phyloP scores from a whole-genome alignment of 2,797 vertebrate genomes.

The Pogoniulus pusillus region DNA sequence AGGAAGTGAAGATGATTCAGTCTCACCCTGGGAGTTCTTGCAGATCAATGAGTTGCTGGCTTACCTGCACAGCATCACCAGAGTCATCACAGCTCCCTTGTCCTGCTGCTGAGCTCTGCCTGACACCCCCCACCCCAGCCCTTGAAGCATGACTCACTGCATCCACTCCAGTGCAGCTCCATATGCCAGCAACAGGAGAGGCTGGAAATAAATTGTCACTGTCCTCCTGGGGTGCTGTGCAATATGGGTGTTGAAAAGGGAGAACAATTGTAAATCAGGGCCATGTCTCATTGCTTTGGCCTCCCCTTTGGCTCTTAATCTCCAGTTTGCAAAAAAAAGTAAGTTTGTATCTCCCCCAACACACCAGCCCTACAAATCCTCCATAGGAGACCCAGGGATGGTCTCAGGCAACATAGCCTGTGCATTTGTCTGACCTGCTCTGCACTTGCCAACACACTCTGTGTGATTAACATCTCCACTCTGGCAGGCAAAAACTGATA shows the following conservation, averaged over 20 bases:
- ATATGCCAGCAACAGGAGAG: not conserved
- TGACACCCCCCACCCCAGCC: no score
- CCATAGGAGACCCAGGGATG: not conserved
- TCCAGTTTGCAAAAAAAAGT: not conserved
- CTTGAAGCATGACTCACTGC: not conserved
- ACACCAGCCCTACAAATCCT: not conserved
- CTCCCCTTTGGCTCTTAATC: not conserved
- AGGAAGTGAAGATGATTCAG: not conserved
- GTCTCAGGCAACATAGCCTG: not conserved
- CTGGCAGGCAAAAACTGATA: not conserved
- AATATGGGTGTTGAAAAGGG: not conserved
- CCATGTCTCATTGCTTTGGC: not conserved
- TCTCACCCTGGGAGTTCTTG: fast-evolving
- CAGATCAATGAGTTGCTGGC: not conserved
- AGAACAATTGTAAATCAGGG: not conserved
- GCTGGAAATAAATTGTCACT: not conserved
- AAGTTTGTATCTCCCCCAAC: not conserved
- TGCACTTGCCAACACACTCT: not conserved
- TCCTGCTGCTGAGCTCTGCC: not conserved
- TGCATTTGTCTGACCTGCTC: not conserved
- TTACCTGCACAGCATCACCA: fast-evolving
- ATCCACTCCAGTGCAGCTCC: fast-evolving
- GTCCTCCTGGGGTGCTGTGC: not conserved
- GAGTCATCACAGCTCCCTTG: not conserved
- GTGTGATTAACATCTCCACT: not conserved